Evolutionary conservation across 2,797 vertebrate species (phyloP), one percentile per base, ranked within the genome.

Genomic region (Micropoecilia bifurca): DNA sequence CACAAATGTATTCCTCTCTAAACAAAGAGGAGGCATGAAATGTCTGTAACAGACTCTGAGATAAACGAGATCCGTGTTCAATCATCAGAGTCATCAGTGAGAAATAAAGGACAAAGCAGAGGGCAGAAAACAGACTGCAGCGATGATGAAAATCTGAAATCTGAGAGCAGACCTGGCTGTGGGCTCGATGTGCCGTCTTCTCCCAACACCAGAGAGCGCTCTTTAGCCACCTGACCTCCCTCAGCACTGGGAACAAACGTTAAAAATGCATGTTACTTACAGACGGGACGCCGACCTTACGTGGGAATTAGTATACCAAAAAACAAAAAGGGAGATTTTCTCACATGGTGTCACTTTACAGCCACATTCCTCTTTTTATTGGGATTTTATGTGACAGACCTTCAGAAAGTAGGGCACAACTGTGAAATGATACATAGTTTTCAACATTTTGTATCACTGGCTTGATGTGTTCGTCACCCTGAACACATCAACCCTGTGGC

Each of bases 81-180:
- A 2, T 68, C 36, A 66, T 9, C 8, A 68, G 12, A 7, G 9
- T 30, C 41, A 33, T 30, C 12, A 13, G 18, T 36, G 5, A 57
- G 43, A n/a, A 25, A 45, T 4, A n/a, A 63, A 25, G 12, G n/a
- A 18, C 57, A 1, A 16, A 71, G 12, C 18, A 7, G 18, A 50
- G 73, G 33, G 63, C 57, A 45, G 39, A 46, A 33, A 30, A 33
- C 6, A 33, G 20, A 33, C n/a, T 41, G 25, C 55, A 71, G 75
- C 66, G 46, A 79, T 0, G 71, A 33, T 77, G 43, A 83, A 84
- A 63, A 36, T 33, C 2, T 33, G 76, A 75, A n/a, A 41, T 50
- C 1, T 72, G 72, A 39, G 86, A 91, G 84, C 95, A 91, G 90
- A 98, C 97, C 97, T 98, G 97, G 92, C 86, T 95, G 93, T 22